phyloP scores from a whole-genome alignment of 2,797 vertebrate species.

The Myiotriccus ornatus region DNA sequence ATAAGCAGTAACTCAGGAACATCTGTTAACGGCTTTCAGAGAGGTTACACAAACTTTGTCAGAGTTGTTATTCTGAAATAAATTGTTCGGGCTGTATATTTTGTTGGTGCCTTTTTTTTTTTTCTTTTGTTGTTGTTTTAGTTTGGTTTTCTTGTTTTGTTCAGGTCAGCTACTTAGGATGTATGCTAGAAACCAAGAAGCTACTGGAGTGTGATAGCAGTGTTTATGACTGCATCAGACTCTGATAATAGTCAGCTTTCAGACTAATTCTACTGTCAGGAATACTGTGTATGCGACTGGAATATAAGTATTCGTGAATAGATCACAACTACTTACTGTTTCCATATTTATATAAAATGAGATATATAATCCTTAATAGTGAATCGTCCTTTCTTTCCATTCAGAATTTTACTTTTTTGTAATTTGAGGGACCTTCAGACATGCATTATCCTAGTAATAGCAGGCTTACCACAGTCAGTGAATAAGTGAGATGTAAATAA shows the following conservation, averaged over 20 bases:
- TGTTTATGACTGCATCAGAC: not conserved
- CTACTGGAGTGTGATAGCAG: not conserved
- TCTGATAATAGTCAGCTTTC: not conserved
- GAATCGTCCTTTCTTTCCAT: not conserved
- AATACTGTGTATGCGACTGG: not conserved
- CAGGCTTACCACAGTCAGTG: not conserved
- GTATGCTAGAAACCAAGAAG: not conserved
- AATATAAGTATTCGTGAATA: not conserved
- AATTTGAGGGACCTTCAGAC: not conserved
- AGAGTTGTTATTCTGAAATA: not conserved
- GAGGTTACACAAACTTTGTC: not conserved
- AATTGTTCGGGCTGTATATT: accelerated
- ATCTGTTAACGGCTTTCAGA: not conserved
- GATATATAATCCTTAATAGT: not conserved
- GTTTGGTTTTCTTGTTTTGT: not conserved
- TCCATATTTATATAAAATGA: not conserved
- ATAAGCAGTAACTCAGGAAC: not conserved
- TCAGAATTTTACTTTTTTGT: not conserved
- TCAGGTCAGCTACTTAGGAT: not conserved
- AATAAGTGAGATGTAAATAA: not conserved
- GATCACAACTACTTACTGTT: not conserved
- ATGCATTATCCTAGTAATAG: not conserved
- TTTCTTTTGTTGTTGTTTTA: too few relatives aligned
- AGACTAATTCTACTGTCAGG: not conserved
- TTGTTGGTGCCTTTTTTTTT: not conserved